These are phyloP conservation scores for Macroramphosus scolopax DNA, from an alignment of 2,797 vertebrate species.

Conservation along the genomic window DNA sequence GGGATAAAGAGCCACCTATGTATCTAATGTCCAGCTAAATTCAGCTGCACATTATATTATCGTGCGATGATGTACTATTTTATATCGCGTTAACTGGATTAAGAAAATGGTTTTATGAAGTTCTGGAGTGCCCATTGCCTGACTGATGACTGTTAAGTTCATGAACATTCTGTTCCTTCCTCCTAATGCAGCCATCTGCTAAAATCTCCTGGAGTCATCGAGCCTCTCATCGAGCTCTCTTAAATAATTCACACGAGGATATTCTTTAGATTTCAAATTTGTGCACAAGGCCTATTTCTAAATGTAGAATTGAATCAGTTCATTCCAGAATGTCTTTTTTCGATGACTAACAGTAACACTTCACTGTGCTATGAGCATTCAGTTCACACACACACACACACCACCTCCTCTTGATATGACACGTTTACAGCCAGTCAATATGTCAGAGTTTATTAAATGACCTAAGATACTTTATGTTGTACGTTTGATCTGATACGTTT, in stretches of 20 bases:
- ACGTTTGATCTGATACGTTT: no score
- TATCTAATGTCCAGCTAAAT: no score
- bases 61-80: no score
- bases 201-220: slow-evolving; percentile 51
- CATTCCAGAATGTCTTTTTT: slow-evolving; percentile 23
- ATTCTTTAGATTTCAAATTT: slow-evolving; percentile 44
- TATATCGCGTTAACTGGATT: not conserved
- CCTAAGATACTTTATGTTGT: no score
- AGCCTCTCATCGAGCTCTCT: slow-evolving; percentile 47
- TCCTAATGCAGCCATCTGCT: slow-evolving; percentile 58
- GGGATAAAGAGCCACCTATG: no score
- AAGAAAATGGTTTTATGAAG: slow-evolving; percentile 24
- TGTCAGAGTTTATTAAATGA: no score
- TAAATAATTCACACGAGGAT: slow-evolving; percentile 53
- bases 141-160: slow-evolving; percentile 23
- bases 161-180: slow-evolving; percentile 38
- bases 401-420: not conserved
- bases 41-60: no score
- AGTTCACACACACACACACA: slow-evolving; percentile 3
- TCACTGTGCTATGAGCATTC: slow-evolving; percentile 17
- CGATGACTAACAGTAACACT: slow-evolving; percentile 30
- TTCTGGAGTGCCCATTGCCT: slow-evolving; percentile 8
- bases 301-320: slow-evolving; percentile 35
- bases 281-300: slow-evolving; percentile 34
- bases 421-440: no score